Conservation (phyloP, 2,113 vertebrate species). For the Sphyrna mokarran region DNA sequence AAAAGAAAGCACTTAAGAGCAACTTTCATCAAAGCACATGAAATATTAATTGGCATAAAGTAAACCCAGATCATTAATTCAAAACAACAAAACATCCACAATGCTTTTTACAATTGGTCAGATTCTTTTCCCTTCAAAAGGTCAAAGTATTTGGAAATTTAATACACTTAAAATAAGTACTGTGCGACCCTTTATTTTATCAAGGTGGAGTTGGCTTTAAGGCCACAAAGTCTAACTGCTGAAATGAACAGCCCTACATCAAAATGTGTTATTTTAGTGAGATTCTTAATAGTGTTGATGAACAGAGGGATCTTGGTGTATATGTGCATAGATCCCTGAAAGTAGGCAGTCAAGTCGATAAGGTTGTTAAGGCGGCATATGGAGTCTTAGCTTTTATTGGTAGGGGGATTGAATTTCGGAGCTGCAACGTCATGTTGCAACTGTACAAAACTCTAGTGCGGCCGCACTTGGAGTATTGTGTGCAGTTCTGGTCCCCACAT, state of each 20-base stretch:
- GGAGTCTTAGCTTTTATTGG: too few species aligned
- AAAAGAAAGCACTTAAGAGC: background rate
- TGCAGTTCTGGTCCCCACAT: too few species aligned
- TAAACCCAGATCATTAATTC: background rate
- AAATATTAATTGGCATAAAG: background rate
- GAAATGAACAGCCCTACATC: background rate
- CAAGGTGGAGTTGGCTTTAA: background rate
- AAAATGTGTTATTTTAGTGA: background rate
- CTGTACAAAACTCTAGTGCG: too few species aligned
- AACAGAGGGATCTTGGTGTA: too few species aligned
- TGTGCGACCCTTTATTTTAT: background rate
- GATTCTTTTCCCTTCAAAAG: background rate
- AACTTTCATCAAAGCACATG: background rate
- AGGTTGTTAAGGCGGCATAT: too few species aligned
- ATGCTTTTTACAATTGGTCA: background rate
- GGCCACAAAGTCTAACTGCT: background rate
- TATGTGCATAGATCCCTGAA: too few species aligned
- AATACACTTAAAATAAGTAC: background rate
- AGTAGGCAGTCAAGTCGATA: too few species aligned
- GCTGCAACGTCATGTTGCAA: too few species aligned
- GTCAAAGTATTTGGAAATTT: background rate
- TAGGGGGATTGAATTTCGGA: too few species aligned
- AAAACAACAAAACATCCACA: background rate
- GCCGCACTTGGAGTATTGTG: too few species aligned
- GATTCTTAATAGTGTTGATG: too few species aligned